These are phyloP conservation scores for Enteromius mattozi DNA, from an alignment of 2,797 vertebrate species.

Conservation along the genomic window DNA sequence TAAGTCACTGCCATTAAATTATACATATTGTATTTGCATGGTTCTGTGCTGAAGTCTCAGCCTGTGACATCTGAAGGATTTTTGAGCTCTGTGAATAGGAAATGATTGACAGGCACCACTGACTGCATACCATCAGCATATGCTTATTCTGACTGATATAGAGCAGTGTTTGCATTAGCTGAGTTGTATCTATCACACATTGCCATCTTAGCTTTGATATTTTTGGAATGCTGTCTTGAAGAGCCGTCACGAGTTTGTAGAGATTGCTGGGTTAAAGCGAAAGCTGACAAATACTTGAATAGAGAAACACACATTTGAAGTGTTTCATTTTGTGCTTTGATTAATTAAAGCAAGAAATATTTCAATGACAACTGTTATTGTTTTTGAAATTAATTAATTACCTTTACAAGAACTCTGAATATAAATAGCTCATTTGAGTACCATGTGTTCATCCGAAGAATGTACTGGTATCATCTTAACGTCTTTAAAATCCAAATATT, in stretches of 20 bases:
- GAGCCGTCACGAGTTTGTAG: background rate
- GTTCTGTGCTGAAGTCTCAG: constrained; percentile 28
- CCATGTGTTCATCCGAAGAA: background rate
- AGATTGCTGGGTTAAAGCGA: background rate
- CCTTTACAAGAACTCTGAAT: background rate
- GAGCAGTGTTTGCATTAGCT: constrained; percentile 25
- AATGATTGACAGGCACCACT: constrained; percentile 42
- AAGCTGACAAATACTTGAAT: constrained; percentile 4
- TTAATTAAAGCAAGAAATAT: background rate
- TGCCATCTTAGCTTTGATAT: constrained; percentile 21
- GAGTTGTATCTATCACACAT: constrained; percentile 28
- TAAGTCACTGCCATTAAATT: constrained; percentile 48
- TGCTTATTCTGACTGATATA: constrained; percentile 41
- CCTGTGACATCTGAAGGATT: constrained; percentile 26
- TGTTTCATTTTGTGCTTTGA: background rate
- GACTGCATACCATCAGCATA: constrained; percentile 40
- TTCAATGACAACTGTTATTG: background rate
- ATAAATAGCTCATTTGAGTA: background rate
- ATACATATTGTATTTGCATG: constrained; percentile 55
- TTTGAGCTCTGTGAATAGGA: constrained; percentile 22
- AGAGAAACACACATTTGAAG: background rate
- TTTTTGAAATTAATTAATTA: no score
- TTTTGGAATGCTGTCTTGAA: constrained; percentile 34
- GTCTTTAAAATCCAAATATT: background rate
- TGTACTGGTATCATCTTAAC: background rate